Base-by-base conservation (phyloP, 2,797 vertebrate species). In the Monodelphis domestica region DNA sequence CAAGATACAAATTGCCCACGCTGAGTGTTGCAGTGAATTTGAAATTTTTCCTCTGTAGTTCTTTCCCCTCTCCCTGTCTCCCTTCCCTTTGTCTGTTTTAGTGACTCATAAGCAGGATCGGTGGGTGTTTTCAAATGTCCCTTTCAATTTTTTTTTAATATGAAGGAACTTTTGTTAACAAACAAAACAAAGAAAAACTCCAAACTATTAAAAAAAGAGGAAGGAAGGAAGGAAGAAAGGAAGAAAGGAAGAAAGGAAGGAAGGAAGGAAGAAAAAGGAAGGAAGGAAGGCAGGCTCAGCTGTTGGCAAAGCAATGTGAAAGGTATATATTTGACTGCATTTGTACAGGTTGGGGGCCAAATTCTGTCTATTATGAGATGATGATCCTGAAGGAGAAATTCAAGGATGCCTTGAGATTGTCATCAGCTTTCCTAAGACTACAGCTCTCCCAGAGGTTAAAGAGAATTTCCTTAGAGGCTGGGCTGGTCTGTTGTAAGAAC, bases 241-340 rank as follows among this genome's bases (percentile, higher is more conserved):
- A n/a, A n/a, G n/a, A n/a, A n/a, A n/a, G n/a, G n/a, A n/a, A n/a
- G n/a, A n/a, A n/a, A n/a, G n/a, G n/a, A n/a, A n/a, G n/a, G n/a
- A n/a, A n/a, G n/a, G n/a, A n/a, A n/a, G n/a, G n/a, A n/a, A n/a
- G n/a, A n/a, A n/a, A n/a, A n/a, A n/a, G n/a, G n/a, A n/a, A n/a
- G n/a, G n/a, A 78, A 52, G 56, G 63, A 88, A 54, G 51, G 55
- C 52, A 54, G 51, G 1, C n/a, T 95, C 91, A 95, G 92, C 94
- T 96, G 94, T 97, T 96, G 94, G 4, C 95, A 97, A 97, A 96
- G 97, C 96, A 95, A 97, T 96, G 87, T 95, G 90, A 97, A 96
- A 95, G 96, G 96, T 95, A 96, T 95, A 97, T 96, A 94, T 96
- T 98, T 97, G 97, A 97, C 96, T 96, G 97, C 96, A 93, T 97